phyloP scores from a whole-genome alignment of 1,140 invertebrate species.

The Euwallacea fornicatus region DNA sequence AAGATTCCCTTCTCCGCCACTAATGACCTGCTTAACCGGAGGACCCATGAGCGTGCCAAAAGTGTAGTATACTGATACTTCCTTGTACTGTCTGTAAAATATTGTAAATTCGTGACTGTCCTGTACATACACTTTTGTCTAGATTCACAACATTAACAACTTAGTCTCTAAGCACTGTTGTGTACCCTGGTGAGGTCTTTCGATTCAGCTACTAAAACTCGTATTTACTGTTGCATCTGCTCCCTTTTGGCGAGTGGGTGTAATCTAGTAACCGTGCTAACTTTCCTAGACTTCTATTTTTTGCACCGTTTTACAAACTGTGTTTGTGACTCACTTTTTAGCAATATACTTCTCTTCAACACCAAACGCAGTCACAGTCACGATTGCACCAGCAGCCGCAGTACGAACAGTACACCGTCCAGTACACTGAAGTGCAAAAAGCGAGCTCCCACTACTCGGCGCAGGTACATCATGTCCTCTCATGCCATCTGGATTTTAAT shows the following conservation, averaged over 20 bases:
- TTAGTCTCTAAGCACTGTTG: not conserved
- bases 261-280: not conserved
- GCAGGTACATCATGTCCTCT: slow-evolving; percentile 21
- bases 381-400: slow-evolving; percentile 36
- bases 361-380: slow-evolving; percentile 12
- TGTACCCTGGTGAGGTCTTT: slow-evolving; percentile 23
- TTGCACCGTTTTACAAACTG: slow-evolving; percentile 14
- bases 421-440: slow-evolving; percentile 46
- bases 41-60: slow-evolving; percentile 9
- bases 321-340: slow-evolving; percentile 28
- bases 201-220: not conserved
- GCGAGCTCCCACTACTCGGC: slow-evolving; percentile 32
- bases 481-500: not conserved
- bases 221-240: too few species aligned
- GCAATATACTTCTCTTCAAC: slow-evolving; percentile 34
- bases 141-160: too few species aligned
- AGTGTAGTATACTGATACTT: not conserved
- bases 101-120: not conserved
- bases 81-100: not conserved
- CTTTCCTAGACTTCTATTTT: not conserved
- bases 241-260: too few species aligned
- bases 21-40: not conserved
- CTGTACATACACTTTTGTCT: not conserved
- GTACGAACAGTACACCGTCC: slow-evolving; percentile 45
- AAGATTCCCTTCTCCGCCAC: too few species aligned